Evolutionary conservation across 2,797 vertebrate species (phyloP), one percentile per base, ranked within the genome.

Genomic region (Parauchenoglanis ngamensis): DNA sequence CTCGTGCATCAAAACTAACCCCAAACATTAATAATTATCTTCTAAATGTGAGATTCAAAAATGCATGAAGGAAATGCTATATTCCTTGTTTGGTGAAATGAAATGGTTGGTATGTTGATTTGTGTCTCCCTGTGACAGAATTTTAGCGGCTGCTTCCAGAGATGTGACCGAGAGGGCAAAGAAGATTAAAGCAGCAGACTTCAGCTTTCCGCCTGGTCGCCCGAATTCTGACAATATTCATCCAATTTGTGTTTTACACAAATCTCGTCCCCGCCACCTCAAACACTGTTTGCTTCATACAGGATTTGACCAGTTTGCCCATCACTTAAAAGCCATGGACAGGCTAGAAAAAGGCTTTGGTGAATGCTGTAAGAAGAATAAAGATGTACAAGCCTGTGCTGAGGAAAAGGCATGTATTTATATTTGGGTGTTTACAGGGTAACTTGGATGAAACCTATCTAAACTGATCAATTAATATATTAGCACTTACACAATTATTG

Each of bases 151-250:
- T 2, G 52, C n/a, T 77, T 54, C n/a, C 13, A 77, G 3, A 54
- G 7, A 1, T 52, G 12, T 52, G 46, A 49, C 11, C 2, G 23
- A 52, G 54, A 17, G 57, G 40, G 40, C 40, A 40, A 40, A 40
- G 28, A n/a, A 4, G 40, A 28, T 52, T 11, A 15, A 19, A 85
- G 52, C 49, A 2, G 40, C 21, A 28, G 21, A 92, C 86, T 90
- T 95, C 79, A 86, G 0, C 80, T 96, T 96, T 89, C 96, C 96
- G 44, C 96, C 91, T 8, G 96, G 94, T 75, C 91, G 87, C 13
- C 96, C 96, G 2, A 92, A 89, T 0, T 76, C 89, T 12, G 82
- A 83, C 8, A 90, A 90, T 83, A 92, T 96, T n/a, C 23, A 79
- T 3, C 83, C 85, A 0, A 35, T 96, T 85, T 96, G 96, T 72